Base-by-base conservation (phyloP, 2,888 invertebrate species). In the Carpatolechia fugitivella region DNA sequence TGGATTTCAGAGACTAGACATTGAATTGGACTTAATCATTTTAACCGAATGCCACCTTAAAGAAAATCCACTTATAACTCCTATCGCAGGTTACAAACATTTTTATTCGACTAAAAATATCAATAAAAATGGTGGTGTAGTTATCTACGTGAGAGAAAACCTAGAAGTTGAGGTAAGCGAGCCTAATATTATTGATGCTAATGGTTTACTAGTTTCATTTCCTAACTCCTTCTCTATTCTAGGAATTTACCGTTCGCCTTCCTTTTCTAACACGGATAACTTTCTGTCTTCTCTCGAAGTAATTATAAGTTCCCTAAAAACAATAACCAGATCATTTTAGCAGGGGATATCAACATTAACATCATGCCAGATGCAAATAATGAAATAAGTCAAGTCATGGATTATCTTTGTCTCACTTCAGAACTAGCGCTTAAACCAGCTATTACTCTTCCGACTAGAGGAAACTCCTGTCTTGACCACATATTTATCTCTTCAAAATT, bases 351-450 rank as follows among this genome's bases (percentile, higher is more conserved):
- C 8, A 31, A 11, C 44, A 44, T 52, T 35, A 52, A 50, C 14
- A 44, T 33, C 29, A 40, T 48, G 36, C 40, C 48, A 14, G 18
- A 16, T 24, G 31, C 11, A 5, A 11, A 4, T 13, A 13, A 46
- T 53, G 52, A 35, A 31, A 52, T 54, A 58, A 52, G 13, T 13
- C 52, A 54, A 56, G 51, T 36, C 5, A 5, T n/a, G 5, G 36
- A 36, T 3, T 36, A 36, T 36, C 13, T 36, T 1, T 36, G 36
- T 13, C 36, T 36, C 4, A 36, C 36, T 1, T 36, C 36, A 3
- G 36, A 13, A 6, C 13, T 36, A 36, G 36, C 36, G 13, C 36
- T 36, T 3, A 36, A 36, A 13, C 13, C 36, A 3, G 36, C 13
- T 3, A 36, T 36, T 13, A 36, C 5, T 13, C 4, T 13, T 4